Conservation (phyloP, 2,888 invertebrate species). For the Coenonympha arcania region DNA sequence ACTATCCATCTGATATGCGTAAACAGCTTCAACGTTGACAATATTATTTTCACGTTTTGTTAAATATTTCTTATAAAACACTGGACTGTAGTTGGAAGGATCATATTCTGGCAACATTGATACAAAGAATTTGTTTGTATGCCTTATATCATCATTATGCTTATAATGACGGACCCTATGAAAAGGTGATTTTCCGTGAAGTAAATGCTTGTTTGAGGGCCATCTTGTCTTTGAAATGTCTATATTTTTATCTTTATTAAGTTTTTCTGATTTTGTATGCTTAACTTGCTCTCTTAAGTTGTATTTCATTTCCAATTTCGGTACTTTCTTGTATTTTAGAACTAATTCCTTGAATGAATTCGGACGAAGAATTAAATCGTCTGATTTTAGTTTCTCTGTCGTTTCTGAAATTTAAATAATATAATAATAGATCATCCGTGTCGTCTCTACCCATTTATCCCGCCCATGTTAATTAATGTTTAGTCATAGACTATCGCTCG, state of each 20-base stretch:
- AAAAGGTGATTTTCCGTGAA: constrained; percentile 27
- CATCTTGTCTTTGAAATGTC: constrained; percentile 51
- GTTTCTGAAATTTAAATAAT: constrained; percentile 9
- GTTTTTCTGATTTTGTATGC: constrained; percentile 42
- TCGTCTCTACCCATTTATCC: no score
- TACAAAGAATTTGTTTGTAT: constrained; percentile 22
- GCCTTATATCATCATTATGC: constrained; percentile 15
- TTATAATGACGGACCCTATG: constrained; percentile 20
- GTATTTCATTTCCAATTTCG: constrained; percentile 52
- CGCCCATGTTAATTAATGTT: no score
- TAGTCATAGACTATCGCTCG: no score
- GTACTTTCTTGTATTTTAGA: constrained; percentile 47
- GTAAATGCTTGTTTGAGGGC: constrained; percentile 42
- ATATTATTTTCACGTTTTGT: constrained; percentile 33
- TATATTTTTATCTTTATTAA: constrained; percentile 36
- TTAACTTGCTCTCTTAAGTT: constrained; percentile 55
- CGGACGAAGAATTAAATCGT: constrained; percentile 31
- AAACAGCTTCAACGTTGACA: constrained; percentile 32
- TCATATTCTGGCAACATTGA: constrained; percentile 25
- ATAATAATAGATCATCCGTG: no score
- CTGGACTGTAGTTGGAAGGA: constrained; percentile 30
- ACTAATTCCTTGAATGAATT: constrained; percentile 49
- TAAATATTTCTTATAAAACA: constrained; percentile 49
- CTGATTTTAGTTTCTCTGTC: constrained; percentile 4
- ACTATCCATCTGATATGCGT: constrained; percentile 35